Base-by-base conservation (phyloP, 1,140 invertebrate genomes). In the Pantala flavescens region DNA sequence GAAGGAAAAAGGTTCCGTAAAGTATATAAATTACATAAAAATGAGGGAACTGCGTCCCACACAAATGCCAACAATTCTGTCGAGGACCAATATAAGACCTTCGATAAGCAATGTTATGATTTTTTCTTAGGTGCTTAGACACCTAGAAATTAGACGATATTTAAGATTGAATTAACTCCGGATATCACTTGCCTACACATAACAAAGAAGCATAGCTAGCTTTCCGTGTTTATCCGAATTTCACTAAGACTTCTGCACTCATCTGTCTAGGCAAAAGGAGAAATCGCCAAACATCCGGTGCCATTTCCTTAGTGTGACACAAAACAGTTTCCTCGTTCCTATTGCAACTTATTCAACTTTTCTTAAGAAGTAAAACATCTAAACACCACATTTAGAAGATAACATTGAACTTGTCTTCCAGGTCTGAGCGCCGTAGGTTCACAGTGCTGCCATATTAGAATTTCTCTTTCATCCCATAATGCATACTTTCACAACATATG, bases 401-500 rank as follows among this genome's bases (percentile, higher is more conserved):
- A 24, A 24, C 71, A 71, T 36, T 24, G 28, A 71, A 24, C 28
- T 36, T 24, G 23, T 36, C 28, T 71, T 71, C 71, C 19, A 71
- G 28, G 21, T 9, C 23, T 71, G 28, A 24, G 71, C 71, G 28
- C 71, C 28, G 23, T 71, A 19, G 16, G 3, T 71, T 71, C 28
- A 71, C 71, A 71, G 5, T 71, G 71, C 28, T 71, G 71, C 71
- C 71, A 71, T 36, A 71, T 71, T 71, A 71, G 23, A 71, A 71
- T 71, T 71, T 71, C 28, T 71, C 71, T 24, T 71, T 23, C 71
- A 63, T 63, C 49, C 49, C 49, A 63, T 21, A 63, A 63, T 63
- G 49, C 49, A 16, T 63, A 19, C 14, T 21, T 63, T 21, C 49
- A 16, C 16, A 63, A 63, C 49, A 63, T 16, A 63, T 63, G 49